Base-by-base conservation (phyloP, 1,140 invertebrate genomes). In the Nephila pilipes region DNA sequence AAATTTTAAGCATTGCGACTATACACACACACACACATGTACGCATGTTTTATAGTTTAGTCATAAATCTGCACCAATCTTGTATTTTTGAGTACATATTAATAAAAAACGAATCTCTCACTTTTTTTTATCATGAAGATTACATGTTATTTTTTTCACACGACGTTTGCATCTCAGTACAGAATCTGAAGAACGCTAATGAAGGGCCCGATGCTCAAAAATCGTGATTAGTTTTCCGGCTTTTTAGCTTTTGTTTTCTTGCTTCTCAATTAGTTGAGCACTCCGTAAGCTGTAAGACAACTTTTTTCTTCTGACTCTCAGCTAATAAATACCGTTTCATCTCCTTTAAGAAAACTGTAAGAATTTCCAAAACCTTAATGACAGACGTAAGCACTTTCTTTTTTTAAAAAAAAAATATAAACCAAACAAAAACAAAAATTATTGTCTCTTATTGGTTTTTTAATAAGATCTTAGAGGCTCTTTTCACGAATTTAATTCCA, bases 191-290 rank as follows among this genome's bases (percentile, higher is more conserved):
- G 65, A 65, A 88, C 87, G 87, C 54, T 88, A 88, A 88, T 88
- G 87, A 88, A 63, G 14, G 32, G 16, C 46, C 38, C 36, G 58
- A 63, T 69, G 87, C 58, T 88, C 38, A 65, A 65, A 88, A 88
- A 75, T 88, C 87, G 87, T 88, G 87, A 88, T 88, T 88, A 69
- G 87, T 65, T 75, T 69, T 29, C 38, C 46, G 60, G 63, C 46
- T 75, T 69, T 88, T 65, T 32, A 75, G 63, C 38, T 88, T 75
- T 88, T 75, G 18, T 88, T 46, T 65, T 63, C 22, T 55, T 63
- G 38, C 57, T 63, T 38, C 85, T 55, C 85, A 87, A 63, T 58
- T 87, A 87, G 55, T 55, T 10, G 58, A 87, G 63, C 55, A 36
- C 58, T 38, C 85, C 85, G 63, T 32, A 55, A 38, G 55, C 55